Conservation (phyloP, 2,797 vertebrate species). For the Nasua narica region DNA sequence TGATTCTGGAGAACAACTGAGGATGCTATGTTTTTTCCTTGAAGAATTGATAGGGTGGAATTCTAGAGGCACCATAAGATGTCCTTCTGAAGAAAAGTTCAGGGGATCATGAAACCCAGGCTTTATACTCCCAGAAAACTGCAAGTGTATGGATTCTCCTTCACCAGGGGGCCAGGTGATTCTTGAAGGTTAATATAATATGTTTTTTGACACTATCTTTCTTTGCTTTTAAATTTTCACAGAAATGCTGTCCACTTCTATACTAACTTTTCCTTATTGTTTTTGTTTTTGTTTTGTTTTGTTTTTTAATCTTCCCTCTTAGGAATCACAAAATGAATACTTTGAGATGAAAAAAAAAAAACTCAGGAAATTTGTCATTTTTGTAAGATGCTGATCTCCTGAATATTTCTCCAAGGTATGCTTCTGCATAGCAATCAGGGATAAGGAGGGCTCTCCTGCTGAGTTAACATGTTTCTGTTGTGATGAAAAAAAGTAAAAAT, state of each 20-base stretch:
- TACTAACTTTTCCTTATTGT: neutral
- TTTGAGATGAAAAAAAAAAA: neutral
- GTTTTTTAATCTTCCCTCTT: neutral
- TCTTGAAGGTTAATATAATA: conserved; percentile 54
- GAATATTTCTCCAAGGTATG: conserved; percentile 40
- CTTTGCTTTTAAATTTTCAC: conserved; percentile 54
- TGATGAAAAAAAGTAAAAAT: neutral
- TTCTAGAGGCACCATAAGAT: conserved; percentile 12
- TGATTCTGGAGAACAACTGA: conserved; percentile 34
- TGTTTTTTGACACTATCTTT: neutral
- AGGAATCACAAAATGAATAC: conserved; percentile 47
- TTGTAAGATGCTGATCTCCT: neutral
- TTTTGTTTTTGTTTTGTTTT: neutral
- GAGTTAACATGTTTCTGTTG: neutral
- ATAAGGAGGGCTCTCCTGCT: neutral
- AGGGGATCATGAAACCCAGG: conserved; percentile 16
- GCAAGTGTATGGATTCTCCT: conserved; percentile 10
- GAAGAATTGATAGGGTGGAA: conserved; percentile 21
- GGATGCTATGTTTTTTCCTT: conserved; percentile 27
- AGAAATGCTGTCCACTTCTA: neutral
- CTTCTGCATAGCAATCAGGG: neutral
- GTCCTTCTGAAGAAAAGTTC: conserved; percentile 55
- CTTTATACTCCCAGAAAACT: neutral
- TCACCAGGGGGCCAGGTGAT: conserved; percentile 35
- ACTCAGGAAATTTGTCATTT: conserved; percentile 7